Conservation (phyloP, 2,113 vertebrate genomes). For the Cyprinodon brontotheroides region DNA sequence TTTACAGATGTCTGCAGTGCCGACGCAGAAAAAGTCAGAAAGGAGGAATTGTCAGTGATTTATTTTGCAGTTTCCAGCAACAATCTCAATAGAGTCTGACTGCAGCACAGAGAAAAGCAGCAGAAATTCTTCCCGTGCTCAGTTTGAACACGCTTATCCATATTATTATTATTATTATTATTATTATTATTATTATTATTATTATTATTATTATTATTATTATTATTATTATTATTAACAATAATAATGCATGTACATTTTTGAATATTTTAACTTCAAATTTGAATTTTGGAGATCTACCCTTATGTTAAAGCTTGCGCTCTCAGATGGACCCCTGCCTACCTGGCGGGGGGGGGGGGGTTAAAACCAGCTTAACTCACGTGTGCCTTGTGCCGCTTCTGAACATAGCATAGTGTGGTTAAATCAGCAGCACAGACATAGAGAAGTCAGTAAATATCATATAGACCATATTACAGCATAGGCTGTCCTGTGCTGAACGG, state of each 20-base stretch:
- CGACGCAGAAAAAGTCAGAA: not conserved
- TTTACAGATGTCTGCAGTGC: not conserved
- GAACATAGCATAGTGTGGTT: not conserved
- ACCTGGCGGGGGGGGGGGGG: too few relatives aligned
- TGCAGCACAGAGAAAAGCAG: not conserved
- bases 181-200: too few relatives aligned
- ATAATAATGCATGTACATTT: too few relatives aligned
- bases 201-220: too few relatives aligned
- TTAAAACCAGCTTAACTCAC: not conserved
- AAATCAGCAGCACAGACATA: too few relatives aligned
- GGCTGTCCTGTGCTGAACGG: too few relatives aligned
- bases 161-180: too few relatives aligned
- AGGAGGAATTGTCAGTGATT: not conserved
- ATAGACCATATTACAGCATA: too few relatives aligned
- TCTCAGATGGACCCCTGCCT: too few relatives aligned
- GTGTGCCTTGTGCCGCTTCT: not conserved
- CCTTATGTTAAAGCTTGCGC: not conserved
- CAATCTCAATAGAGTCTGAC: not conserved
- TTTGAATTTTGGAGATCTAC: not conserved
- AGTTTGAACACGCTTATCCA: too few relatives aligned
- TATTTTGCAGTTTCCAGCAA: not conserved
- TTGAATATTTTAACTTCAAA: not conserved
- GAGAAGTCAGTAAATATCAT: too few relatives aligned
- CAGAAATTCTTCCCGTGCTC: not conserved
- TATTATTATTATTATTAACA: too few relatives aligned